Percentiles rank a stretch among this genome's conserved stretches.
phyloP scores from a whole-genome alignment of 2,888 invertebrate genomes.

The Latrodectus hesperus region DNA sequence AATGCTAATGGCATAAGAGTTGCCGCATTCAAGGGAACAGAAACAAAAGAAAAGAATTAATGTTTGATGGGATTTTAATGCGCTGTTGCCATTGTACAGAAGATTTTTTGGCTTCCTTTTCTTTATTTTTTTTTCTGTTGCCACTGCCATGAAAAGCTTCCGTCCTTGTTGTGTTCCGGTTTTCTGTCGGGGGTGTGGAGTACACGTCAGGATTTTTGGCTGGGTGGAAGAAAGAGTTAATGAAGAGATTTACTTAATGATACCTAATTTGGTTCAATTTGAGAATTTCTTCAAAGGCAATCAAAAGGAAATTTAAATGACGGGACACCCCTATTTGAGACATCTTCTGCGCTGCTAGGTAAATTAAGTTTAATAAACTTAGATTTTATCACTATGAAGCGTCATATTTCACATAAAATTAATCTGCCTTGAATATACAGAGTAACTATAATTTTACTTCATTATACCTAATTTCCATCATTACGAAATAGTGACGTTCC shows the following conservation, averaged over 20 bases:
- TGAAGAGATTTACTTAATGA: slow-evolving; percentile 2
- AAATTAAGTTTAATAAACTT: too few species aligned
- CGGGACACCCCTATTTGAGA: too few species aligned
- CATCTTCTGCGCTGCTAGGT: too few species aligned
- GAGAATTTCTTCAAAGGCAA: background rate
- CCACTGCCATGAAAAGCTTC: background rate
- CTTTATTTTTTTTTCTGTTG: background rate
- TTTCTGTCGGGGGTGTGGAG: background rate
- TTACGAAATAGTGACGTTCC: too few species aligned
- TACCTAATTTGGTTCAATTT: slow-evolving; percentile 2
- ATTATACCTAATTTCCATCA: too few species aligned
- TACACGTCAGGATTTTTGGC: background rate
- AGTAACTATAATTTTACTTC: too few species aligned
- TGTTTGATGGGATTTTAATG: slow-evolving; percentile 66
- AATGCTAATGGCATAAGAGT: slow-evolving; percentile 53
- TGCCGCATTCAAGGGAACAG: background rate
- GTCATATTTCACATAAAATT: too few species aligned
- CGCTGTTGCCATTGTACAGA: slow-evolving; percentile 5
- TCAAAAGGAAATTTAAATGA: too few species aligned
- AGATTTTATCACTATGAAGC: too few species aligned
- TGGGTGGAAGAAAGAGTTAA: slow-evolving; percentile 2
- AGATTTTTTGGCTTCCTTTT: background rate
- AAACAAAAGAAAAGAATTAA: slow-evolving; percentile 54
- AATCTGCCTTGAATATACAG: too few species aligned
- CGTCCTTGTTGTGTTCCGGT: background rate